phyloP scores from a whole-genome alignment of 2,888 invertebrate species.

The Dusona sp. region DNA sequence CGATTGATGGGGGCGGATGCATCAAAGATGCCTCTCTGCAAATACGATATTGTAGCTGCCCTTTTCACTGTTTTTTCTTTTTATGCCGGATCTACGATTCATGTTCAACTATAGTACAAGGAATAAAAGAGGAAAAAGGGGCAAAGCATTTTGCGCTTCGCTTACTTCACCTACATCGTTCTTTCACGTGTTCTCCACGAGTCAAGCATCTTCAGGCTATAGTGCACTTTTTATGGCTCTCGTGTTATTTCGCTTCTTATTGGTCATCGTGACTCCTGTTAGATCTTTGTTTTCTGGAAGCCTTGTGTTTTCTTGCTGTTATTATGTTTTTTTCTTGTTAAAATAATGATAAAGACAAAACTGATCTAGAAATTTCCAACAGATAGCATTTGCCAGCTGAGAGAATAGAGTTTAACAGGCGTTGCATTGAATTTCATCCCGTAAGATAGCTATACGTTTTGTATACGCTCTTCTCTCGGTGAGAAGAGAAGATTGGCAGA shows the following conservation, averaged over 20 bases:
- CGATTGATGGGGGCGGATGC: slow-evolving; percentile 21
- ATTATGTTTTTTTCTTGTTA: background rate
- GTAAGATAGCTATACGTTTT: background rate
- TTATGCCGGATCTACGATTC: slow-evolving; percentile 15
- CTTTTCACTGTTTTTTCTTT: background rate
- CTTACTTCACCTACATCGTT: slow-evolving; percentile 28
- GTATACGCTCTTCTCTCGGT: background rate
- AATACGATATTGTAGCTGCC: slow-evolving; percentile 30
- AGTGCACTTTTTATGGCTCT: slow-evolving; percentile 41
- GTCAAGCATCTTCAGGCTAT: slow-evolving; percentile 21
- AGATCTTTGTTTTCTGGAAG: background rate
- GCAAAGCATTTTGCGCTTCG: slow-evolving; percentile 37
- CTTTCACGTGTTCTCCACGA: background rate
- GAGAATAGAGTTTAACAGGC: background rate
- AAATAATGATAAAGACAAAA: background rate
- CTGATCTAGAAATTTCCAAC: background rate
- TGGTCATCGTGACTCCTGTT: background rate
- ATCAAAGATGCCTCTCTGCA: slow-evolving; percentile 33
- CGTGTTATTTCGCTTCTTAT: slow-evolving; percentile 19
- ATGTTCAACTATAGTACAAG: slow-evolving; percentile 8
- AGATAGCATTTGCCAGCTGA: background rate
- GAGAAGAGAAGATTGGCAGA: slow-evolving; percentile 5
- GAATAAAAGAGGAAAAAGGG: slow-evolving; percentile 12
- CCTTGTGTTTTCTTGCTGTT: slow-evolving; percentile 6
- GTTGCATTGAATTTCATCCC: slow-evolving; percentile 37